Evolutionary conservation across 2,797 vertebrate genomes (phyloP), one percentile per base, ranked within the genome.

Genomic region (Lycodopsis pacificus): DNA sequence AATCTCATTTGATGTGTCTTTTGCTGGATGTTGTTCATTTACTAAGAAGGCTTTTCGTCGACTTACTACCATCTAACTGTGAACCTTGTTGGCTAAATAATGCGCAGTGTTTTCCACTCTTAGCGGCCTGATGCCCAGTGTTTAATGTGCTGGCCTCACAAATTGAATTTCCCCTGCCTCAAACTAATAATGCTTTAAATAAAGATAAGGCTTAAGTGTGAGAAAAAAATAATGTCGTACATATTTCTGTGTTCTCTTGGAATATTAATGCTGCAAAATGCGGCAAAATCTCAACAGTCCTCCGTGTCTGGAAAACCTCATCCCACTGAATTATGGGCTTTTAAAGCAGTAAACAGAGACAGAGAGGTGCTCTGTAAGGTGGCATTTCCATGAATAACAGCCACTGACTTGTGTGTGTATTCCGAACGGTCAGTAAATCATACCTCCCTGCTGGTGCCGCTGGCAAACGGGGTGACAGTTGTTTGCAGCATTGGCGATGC

Each of bases 391-490:
- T 89, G 86, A 86, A 54, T 90, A 89, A 81, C 77, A 82, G 62
- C 82, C 64, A 25, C 61, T 75, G 85, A 82, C 62, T n/a, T n/a
- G 67, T 65, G 71, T 87, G 71, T 62, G 59, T 40, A 62, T 83
- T 89, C 34, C 57, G 84, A 66, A 58, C 65, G 42, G 71, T 86
- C 80, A 64, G 71, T 87, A 88, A 90, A 88, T 91, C 85, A 89
- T 70, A 69, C 71, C 74, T 83, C 71, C 48, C 58, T 44, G 64
- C 81, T 68, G 32, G n/a, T 27, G 80, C 83, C 30, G 58, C 79
- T 73, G 87, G 83, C 76, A 34, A 62, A 73, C 44, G 59, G 62
- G 46, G 71, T 71, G 85, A 68, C 84, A 73, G 86, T 88, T 89
- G 77, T 80, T 76, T 65, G 58, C 68, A 4, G 66, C 14, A 32